Evolutionary conservation across 2,888 invertebrate species (phyloP).

Genomic region (Phymatocera aterrima): DNA sequence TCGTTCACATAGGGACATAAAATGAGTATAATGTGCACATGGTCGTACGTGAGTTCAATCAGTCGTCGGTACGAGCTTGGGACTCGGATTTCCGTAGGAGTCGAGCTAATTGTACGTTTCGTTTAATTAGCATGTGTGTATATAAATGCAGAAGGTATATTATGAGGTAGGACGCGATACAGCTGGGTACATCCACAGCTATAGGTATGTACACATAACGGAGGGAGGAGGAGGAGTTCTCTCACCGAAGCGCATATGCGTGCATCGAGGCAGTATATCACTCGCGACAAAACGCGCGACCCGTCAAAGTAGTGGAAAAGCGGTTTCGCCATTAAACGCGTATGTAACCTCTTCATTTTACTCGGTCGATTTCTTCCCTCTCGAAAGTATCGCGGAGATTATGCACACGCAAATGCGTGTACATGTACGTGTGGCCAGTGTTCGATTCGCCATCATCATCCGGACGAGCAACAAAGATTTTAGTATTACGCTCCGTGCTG

Average conservation of each 20-base stretch:
- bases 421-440: neutral
- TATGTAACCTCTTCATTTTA: conserved; percentile 14
- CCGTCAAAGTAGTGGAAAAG: conserved; percentile 43
- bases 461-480: conserved; percentile 32
- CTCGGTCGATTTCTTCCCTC: neutral
- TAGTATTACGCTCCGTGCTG: conserved; percentile 10
- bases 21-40: conserved; percentile 10
- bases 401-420: neutral
- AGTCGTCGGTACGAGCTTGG: neutral
- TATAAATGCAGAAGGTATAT: conserved; percentile 4
- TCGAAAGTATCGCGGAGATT: too few species aligned
- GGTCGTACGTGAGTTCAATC: neutral
- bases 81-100: conserved; percentile 32
- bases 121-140: conserved; percentile 41
- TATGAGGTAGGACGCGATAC: neutral
- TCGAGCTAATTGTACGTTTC: conserved; percentile 42
- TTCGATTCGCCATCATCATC: conserved; percentile 34
- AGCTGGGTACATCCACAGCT: neutral
- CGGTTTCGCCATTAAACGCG: conserved; percentile 35
- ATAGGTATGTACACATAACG: neutral
- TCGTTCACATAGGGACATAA: neutral
- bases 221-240: neutral
- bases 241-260: conserved; percentile 24
- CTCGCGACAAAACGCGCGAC: conserved; percentile 37
- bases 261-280: conserved; percentile 39